These are phyloP conservation scores for Lasioglossum zephyrum DNA, from an alignment of 2,888 invertebrate species.

Conservation along the genomic window DNA sequence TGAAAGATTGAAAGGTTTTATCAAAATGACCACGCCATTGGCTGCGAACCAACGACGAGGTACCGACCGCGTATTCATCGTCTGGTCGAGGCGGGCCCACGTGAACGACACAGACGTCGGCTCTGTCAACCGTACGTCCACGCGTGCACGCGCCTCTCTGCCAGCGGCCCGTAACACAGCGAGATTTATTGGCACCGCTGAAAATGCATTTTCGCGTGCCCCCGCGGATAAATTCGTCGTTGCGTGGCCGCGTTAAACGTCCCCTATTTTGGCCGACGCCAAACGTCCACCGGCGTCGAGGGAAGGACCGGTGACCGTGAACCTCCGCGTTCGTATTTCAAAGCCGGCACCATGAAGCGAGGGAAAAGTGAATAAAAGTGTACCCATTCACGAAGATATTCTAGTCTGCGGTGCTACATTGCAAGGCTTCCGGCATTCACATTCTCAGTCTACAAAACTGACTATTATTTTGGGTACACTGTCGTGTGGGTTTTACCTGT, in stretches of 20 bases:
- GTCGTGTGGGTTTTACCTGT: no score
- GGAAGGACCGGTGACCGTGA: not conserved
- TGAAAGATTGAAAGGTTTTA: not conserved
- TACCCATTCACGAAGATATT: not conserved
- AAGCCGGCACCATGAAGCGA: not conserved
- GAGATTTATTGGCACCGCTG: constrained; percentile 40
- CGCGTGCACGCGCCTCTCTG: constrained; percentile 12
- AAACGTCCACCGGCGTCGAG: not conserved
- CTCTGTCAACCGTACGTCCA: constrained; percentile 21
- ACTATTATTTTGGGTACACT: not conserved
- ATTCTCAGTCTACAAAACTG: not conserved
- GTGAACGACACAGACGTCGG: constrained; percentile 20
- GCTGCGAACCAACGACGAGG: not conserved
- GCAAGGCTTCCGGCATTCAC: not conserved
- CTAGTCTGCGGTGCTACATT: not conserved
- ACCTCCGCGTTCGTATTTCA: not conserved
- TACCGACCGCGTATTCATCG: not conserved
- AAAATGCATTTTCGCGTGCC: constrained; percentile 38
- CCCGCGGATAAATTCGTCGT: constrained; percentile 40
- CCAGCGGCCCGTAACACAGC: constrained; percentile 9
- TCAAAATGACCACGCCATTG: not conserved
- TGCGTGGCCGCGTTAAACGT: constrained; percentile 23
- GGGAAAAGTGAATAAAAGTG: not conserved
- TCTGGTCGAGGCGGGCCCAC: constrained; percentile 8
- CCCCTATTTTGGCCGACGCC: not conserved